phyloP scores from a whole-genome alignment of 2,797 vertebrate species.

The Mormyrops boulengeri region DNA sequence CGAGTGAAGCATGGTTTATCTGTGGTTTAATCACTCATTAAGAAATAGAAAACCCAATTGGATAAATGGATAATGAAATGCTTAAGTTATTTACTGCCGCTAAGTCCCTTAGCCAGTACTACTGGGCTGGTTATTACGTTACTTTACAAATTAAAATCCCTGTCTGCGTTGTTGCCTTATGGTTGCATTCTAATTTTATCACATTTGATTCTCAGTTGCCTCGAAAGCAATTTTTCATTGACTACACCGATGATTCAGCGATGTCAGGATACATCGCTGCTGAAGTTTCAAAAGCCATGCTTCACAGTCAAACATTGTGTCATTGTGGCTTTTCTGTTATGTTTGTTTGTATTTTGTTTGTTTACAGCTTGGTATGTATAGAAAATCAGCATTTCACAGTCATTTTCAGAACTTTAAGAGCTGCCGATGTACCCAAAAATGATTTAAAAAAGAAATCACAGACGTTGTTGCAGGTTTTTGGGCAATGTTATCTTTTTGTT shows the following conservation, averaged over 20 bases:
- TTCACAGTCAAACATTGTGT: not conserved
- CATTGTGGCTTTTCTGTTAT: not conserved
- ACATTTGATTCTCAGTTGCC: not conserved
- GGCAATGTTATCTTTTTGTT: not conserved
- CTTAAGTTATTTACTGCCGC: conserved; percentile 19
- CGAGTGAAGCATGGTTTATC: not conserved
- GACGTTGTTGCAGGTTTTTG: not conserved
- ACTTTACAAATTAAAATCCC: conserved; percentile 12
- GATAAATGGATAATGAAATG: conserved; percentile 13
- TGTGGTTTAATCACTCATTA: conserved; percentile 14
- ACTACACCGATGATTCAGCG: not conserved
- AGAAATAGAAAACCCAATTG: conserved; percentile 12
- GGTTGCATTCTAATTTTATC: conserved; percentile 2
- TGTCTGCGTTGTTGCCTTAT: conserved; percentile 11
- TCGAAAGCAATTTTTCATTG: not conserved
- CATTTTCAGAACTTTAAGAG: not conserved
- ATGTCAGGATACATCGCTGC: not conserved
- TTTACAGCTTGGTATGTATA: not conserved
- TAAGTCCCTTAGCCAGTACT: not conserved
- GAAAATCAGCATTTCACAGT: not conserved
- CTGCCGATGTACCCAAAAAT: not conserved
- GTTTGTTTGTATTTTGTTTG: not conserved
- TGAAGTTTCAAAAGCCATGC: not conserved
- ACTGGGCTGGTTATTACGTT: not conserved
- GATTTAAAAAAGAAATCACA: not conserved